Evolutionary conservation across 2,888 invertebrate species (phyloP), one percentile per base, ranked within the genome.

Genomic region (Tinea semifulvella): DNA sequence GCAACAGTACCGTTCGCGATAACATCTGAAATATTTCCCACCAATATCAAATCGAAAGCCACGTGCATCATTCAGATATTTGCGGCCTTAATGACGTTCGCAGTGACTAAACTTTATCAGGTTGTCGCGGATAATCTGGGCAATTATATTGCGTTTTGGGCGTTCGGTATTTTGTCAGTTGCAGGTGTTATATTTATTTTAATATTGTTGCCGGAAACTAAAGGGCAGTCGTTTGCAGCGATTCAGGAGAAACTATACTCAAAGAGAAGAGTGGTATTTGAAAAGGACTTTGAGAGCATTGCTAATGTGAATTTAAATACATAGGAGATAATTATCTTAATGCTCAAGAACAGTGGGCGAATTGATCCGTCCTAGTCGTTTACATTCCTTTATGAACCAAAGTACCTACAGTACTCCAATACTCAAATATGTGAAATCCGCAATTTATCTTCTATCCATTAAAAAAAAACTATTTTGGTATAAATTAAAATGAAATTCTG

Each of bases 1-100:
- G 86, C 86, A 1, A 85, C 86, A 2, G 75, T 87, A 52, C 86
- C 86, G 19, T 87, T 85, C 56, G 83, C 86, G 28, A 81, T 86
- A 42, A 82, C 85, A 31, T 85, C 85, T 2, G 87, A 88, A 65
- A 75, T 88, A 57, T 85, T 89, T 60, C 84, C 89, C 31, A 71
- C 84, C 2, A 77, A 85, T 52, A 86, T 85, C 16, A 84, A 88
- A 55, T 85, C 88, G 1, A 77, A 85, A 48, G 87, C 88, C 0
- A 85, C 86, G 19, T 85, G 86, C 49, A 72, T 86, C 3, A 85
- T 85, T 44, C 84, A 87, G 46, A 80, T 87, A 56, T 80, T 82
- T 50, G 87, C 84, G 22, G 84, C 86, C 43, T 56, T 82, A 35
- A 80, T 82, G 66, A 84, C 84, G 1, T 86, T 86, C 53, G 68